A percentile compares a stretch with the other conserved stretches of the same genome.
phyloP scores from a whole-genome alignment of 2,113 vertebrate genomes.

The Tricholaema leucomelas region DNA sequence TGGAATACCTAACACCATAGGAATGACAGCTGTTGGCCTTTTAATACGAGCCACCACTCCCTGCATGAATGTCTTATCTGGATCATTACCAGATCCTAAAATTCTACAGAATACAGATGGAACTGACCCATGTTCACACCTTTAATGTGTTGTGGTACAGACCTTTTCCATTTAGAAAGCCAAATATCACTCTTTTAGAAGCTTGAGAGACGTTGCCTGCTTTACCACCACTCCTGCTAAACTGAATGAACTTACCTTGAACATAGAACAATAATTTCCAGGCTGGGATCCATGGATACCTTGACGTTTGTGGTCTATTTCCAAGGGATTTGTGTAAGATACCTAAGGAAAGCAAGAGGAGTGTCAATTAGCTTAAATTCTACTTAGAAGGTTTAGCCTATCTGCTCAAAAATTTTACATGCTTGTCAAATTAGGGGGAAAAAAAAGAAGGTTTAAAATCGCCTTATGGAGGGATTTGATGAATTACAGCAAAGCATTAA shows the following conservation, averaged over 20 bases:
- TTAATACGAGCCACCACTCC: background rate
- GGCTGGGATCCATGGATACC: background rate
- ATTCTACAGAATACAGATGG: background rate
- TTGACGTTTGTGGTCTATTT: background rate
- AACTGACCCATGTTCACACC: background rate
- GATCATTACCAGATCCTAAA: background rate
- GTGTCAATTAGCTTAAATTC: background rate
- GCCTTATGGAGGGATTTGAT: background rate
- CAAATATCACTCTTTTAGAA: background rate
- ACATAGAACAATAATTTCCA: constrained; percentile 5
- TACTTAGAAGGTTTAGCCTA: background rate
- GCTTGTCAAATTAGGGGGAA: background rate
- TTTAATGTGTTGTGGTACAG: background rate
- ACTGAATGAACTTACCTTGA: background rate
- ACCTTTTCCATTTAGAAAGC: background rate
- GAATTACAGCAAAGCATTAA: background rate
- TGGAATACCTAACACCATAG: background rate
- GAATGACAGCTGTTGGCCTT: background rate
- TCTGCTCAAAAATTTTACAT: background rate
- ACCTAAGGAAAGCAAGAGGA: background rate
- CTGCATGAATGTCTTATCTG: background rate
- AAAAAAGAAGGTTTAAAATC: background rate
- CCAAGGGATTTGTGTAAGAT: background rate
- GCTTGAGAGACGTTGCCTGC: background rate
- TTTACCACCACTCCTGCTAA: background rate